Base-by-base conservation (phyloP, 2,888 invertebrate species). In the Harpalus rubripes region DNA sequence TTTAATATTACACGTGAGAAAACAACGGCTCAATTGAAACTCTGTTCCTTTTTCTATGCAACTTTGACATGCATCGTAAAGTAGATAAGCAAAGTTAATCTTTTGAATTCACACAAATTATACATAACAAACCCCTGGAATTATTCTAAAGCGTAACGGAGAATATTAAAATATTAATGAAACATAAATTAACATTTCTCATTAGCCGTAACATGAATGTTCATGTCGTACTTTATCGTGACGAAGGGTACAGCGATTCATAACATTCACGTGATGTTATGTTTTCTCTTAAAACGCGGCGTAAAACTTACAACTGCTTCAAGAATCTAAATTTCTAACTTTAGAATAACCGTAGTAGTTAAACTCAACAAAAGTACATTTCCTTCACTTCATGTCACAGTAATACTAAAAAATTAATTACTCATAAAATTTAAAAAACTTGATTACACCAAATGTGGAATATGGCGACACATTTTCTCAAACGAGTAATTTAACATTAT, bases 121-220 rank as follows among this genome's bases (percentile, higher is more conserved):
- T 52, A 41, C 41, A 81, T 18, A 81, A 52, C 81, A 74, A 44
- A 44, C 44, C 72, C 22, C 18, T 8, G 72, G 72, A 74, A 74
- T 74, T 44, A 74, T 74, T 74, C 44, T 74, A 74, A 74, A 74
- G 44, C 18, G 44, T 80, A 81, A 18, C 81, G 12, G 59, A 26
- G 72, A 82, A 56, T 52, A 82, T 74, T 83, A 83, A 74, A 74
- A 76, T 83, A 74, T 74, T 82, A 83, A 83, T 83, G 83, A 83
- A 76, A 76, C 83, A 83, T 83, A 76, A 72, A 83, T 83, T 72
- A 83, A 83, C 74, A 76, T 76, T 83, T 83, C 83, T 83, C 72
- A 83, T 83, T 76, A 83, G 68, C 72, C 76, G 68, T 61, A 61
- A 83, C 74, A 83, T 76, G 83, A 83, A 83, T 76, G 83, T 83